Conservation (phyloP, 2,797 vertebrate genomes). For the Danio tinwini region DNA sequence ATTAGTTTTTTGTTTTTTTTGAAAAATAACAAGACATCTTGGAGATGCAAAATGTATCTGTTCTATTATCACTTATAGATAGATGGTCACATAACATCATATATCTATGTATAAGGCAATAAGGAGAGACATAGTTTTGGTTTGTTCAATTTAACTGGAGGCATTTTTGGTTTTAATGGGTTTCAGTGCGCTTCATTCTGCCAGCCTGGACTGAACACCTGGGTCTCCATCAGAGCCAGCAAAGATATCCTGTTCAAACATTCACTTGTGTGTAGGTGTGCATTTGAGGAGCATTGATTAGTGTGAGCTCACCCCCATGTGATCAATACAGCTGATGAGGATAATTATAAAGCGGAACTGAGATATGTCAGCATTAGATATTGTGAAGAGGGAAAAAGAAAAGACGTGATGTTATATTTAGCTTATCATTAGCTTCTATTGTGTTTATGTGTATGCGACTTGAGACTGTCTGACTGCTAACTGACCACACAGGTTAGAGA, state of each 20-base stretch:
- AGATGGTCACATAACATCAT: constrained; percentile 1
- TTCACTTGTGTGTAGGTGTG: constrained; percentile 69
- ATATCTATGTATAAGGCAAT: not conserved
- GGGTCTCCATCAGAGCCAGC: constrained; percentile 65
- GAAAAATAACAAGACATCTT: too few relatives aligned
- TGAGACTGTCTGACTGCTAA: not conserved
- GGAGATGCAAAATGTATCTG: too few relatives aligned
- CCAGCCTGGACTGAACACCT: constrained; percentile 69
- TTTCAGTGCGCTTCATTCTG: constrained; percentile 63
- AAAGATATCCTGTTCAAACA: constrained; percentile 71
- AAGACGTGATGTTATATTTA: constrained; percentile 31
- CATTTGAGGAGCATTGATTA: constrained; percentile 8
- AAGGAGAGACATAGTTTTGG: constrained; percentile 29
- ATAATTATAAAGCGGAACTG: constrained; percentile 12
- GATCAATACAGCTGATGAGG: constrained; percentile 64
- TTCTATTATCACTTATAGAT: not conserved
- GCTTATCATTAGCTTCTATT: constrained; percentile 17
- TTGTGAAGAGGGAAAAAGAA: constrained; percentile 12
- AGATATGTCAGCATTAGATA: constrained; percentile 18
- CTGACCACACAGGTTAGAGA: constrained; percentile 21
- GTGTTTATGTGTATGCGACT: not conserved
- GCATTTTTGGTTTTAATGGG: constrained; percentile 44
- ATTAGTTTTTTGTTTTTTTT: too few relatives aligned
- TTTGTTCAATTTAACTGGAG: constrained; percentile 33
- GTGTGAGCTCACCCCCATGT: constrained; percentile 76